Conservation (phyloP, 2,888 invertebrate species). For the Heliconius cydno region DNA sequence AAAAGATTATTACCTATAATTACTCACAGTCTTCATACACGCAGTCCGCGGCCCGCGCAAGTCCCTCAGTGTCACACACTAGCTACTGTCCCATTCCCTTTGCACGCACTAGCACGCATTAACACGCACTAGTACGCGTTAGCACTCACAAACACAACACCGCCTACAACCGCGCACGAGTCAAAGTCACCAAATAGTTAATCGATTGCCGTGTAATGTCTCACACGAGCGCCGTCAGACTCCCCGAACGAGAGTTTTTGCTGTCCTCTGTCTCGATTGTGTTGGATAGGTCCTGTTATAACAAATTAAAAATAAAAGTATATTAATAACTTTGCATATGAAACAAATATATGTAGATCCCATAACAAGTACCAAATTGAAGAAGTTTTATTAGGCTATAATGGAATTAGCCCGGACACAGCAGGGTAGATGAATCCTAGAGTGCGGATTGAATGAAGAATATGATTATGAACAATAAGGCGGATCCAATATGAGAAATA, state of each 20-base stretch:
- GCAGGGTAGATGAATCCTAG: no score
- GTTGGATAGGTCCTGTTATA: constrained; percentile 62
- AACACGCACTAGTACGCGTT: background rate
- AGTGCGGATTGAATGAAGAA: no score
- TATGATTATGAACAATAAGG: no score
- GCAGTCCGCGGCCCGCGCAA: constrained; percentile 15
- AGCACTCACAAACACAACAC: background rate
- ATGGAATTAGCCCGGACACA: no score
- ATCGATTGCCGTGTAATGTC: background rate
- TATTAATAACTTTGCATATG: background rate
- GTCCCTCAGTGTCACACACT: constrained; percentile 48
- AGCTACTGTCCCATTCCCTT: constrained; percentile 2
- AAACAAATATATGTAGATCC: background rate
- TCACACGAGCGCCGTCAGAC: constrained; percentile 73
- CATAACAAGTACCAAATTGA: no score
- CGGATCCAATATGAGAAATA: no score
- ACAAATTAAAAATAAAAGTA: constrained; percentile 21
- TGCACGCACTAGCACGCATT: background rate
- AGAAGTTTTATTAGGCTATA: no score
- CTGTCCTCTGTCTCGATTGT: constrained; percentile 59
- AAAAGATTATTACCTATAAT: constrained; percentile 59
- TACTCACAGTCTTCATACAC: constrained; percentile 73
- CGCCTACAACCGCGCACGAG: background rate
- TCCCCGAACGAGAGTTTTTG: constrained; percentile 71
- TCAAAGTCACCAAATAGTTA: background rate